Base-by-base conservation (phyloP, 2,888 invertebrate species). In the Polyommatus iphigenia region DNA sequence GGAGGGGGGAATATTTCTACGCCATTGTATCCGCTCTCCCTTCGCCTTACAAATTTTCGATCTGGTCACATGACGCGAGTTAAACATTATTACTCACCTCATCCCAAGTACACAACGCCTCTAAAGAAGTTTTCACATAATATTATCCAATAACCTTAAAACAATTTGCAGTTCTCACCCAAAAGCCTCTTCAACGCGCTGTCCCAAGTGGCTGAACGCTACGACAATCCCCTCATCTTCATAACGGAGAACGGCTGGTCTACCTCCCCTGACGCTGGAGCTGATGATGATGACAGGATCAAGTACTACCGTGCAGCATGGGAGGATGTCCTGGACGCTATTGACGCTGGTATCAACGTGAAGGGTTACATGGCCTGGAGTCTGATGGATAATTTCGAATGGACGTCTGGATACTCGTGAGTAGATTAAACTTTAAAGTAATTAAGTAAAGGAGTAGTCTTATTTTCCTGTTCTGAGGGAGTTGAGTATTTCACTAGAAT, bases 331-430 rank as follows among this genome's bases (percentile, higher is more conserved):
- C 81, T 95, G 32, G 83, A 93, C 2, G 95, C 95, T 0, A 85
- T 95, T 6, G 92, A 94, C 79, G 95, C 95, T 62, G 94, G 94
- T 0, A 91, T 94, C 0, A 84, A 92, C 0, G 87, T 95, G 0
- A 84, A 82, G 50, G 96, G 95, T 0, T 96, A 96, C 82, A 94
- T 95, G 0, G 93, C 92, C 0, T 96, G 96, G 96, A 95, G 95
- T 71, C 87, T 96, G 0, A 91, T 96, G 91, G 97, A 97, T 82
- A 96, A 95, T 82, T 95, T 96, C 71, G 96, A 96, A 83, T 96
- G 96, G 96, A 84, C 83, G 0, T 86, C 87, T 67, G 96, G 96
- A 0, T 95, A 93, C 80, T 54, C 24, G 71, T 71, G 7, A 29
- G 20, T 13, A 24, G 62, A 24, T 41, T 41, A 29, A 29, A 29